Percentiles rank a stretch among this genome's conserved stretches.
phyloP scores from a whole-genome alignment of 2,888 invertebrate species.

The Charanyca ferruginea region DNA sequence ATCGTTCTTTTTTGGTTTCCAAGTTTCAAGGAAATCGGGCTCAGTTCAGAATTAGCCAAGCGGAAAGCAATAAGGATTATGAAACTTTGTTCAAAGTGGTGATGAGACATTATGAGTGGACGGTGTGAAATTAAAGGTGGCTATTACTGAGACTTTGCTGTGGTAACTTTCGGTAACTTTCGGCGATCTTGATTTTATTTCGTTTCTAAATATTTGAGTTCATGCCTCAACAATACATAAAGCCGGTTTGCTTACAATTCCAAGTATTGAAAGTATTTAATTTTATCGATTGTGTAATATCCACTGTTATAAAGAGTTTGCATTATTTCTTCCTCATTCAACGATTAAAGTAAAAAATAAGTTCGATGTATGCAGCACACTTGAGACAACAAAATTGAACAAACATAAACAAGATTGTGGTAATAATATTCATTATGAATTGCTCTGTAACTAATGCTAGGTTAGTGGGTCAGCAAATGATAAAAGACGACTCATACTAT shows the following conservation, averaged over 20 bases:
- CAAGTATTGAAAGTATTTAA: too few species aligned
- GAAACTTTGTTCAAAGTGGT: conserved; percentile 51
- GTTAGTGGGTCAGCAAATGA: conserved; percentile 18
- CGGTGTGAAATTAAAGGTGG: conserved; percentile 8
- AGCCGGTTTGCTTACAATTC: too few species aligned
- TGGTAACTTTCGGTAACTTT: too few species aligned
- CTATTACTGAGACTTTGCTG: neutral
- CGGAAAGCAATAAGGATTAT: conserved; percentile 63
- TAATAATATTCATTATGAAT: neutral
- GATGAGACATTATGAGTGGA: conserved; percentile 47
- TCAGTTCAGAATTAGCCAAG: conserved; percentile 46
- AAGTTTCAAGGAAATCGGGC: conserved; percentile 44
- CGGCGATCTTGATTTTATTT: neutral
- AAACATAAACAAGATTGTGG: neutral
- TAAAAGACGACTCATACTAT: conserved; percentile 29
- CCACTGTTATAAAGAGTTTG: too few species aligned
- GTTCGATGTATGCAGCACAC: neutral
- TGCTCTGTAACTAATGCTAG: neutral
- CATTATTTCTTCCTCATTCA: neutral
- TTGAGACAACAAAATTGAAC: neutral
- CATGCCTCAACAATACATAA: too few species aligned
- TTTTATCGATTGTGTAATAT: too few species aligned
- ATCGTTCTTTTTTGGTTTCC: conserved; percentile 50
- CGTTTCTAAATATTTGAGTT: too few species aligned
- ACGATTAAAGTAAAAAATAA: neutral